These are phyloP conservation scores for Spisula solida DNA, from an alignment of 2,888 invertebrate species.

Conservation along the genomic window DNA sequence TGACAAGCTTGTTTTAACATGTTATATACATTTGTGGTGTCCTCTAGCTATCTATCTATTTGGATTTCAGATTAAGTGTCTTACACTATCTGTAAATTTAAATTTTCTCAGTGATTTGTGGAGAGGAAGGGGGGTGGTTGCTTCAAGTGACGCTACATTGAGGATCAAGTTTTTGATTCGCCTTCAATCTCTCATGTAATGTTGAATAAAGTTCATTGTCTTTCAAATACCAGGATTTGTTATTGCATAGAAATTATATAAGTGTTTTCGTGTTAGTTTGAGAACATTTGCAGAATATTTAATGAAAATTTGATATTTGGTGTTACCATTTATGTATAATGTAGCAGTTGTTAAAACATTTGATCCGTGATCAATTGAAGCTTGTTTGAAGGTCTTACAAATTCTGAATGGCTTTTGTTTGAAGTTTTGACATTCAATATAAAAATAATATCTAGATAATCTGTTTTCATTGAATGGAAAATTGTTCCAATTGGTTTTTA, in stretches of 20 bases:
- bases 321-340: neutral
- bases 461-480: conserved; percentile 1
- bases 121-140: neutral
- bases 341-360: neutral
- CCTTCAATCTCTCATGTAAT: neutral
- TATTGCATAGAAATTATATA: neutral
- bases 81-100: conserved; percentile 24
- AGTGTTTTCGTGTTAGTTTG: neutral
- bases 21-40: neutral
- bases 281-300: neutral
- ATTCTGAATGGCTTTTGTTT: neutral
- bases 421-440: neutral
- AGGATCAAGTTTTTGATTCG: neutral
- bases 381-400: neutral
- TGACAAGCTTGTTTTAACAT: conserved; percentile 28
- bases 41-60: conserved; percentile 8
- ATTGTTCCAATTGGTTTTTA: conserved; percentile 15
- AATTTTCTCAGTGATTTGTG: conserved; percentile 10
- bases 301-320: neutral
- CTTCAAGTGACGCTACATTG: neutral
- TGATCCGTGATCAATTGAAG: neutral
- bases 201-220: conserved; percentile 19
- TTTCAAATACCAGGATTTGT: conserved; percentile 7
- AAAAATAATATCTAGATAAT: neutral
- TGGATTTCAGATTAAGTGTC: conserved; percentile 31